Conservation (phyloP, 2,113 vertebrate species). For the Tragelaphus scriptus region DNA sequence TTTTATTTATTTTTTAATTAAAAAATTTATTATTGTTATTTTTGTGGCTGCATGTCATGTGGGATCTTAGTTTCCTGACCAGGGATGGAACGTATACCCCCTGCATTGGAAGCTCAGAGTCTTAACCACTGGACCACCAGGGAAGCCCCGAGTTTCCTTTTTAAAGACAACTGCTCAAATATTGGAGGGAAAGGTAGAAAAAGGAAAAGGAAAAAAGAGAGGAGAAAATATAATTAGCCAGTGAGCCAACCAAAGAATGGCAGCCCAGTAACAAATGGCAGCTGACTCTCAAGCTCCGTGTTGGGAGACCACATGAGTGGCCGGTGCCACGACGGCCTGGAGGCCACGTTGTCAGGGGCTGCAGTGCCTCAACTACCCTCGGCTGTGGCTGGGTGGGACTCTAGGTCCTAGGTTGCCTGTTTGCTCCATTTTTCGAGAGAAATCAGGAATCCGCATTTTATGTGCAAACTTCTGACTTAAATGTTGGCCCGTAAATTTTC, state of each 20-base stretch:
- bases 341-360: rapidly evolving
- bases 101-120: background rate
- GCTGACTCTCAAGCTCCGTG: background rate
- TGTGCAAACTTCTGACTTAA: background rate
- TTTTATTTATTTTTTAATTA: background rate
- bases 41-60: background rate
- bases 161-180: background rate
- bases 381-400: rapidly evolving
- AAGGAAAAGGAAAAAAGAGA: background rate
- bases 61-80: background rate
- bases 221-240: background rate
- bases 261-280: too few relatives aligned
- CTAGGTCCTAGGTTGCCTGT: background rate
- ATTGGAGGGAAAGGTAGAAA: background rate
- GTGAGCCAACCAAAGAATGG: background rate
- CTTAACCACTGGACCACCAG: background rate
- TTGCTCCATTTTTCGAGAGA: background rate
- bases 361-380: too few relatives aligned
- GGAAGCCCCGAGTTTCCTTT: background rate
- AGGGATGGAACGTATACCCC: background rate
- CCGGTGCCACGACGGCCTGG: rapidly evolving
- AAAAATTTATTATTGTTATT: background rate
- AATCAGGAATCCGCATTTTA: background rate
- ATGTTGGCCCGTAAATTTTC: background rate
- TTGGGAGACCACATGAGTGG: rapidly evolving